Conservation (phyloP, 2,797 vertebrate species). For the Vespertilio murinus region DNA sequence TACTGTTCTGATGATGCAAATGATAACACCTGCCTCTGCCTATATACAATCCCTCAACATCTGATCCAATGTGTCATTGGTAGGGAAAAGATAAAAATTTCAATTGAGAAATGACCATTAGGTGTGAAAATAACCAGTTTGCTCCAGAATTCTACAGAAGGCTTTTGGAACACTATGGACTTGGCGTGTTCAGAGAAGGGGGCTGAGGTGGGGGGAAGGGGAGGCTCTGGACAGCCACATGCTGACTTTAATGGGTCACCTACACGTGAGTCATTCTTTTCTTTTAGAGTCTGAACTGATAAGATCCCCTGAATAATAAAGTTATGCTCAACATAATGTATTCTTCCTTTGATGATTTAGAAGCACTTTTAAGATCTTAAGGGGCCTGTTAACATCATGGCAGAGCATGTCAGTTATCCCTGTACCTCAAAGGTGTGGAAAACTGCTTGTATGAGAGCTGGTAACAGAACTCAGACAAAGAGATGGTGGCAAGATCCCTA, state of each 20-base stretch:
- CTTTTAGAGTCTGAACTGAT: background rate
- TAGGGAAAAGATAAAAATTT: constrained; percentile 1
- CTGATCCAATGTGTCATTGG: background rate
- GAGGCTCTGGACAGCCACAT: background rate
- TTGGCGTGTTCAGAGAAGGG: background rate
- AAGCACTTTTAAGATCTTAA: background rate
- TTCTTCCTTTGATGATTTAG: constrained; percentile 10
- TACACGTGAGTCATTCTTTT: background rate
- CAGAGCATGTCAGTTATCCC: background rate
- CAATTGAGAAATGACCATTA: background rate
- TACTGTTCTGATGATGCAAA: background rate
- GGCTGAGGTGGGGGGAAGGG: too few species aligned
- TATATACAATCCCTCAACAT: background rate
- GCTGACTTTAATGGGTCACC: background rate
- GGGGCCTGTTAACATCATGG: background rate
- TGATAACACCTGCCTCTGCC: background rate
- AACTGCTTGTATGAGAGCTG: background rate
- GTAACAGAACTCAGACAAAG: background rate
- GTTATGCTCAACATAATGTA: background rate
- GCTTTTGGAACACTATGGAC: background rate
- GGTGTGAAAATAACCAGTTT: background rate
- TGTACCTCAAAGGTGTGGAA: background rate
- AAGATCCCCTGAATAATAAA: constrained; percentile 4
- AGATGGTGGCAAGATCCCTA: background rate
- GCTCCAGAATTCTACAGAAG: background rate